Conservation (phyloP, 2,888 invertebrate species). For the Gibbula magus region DNA sequence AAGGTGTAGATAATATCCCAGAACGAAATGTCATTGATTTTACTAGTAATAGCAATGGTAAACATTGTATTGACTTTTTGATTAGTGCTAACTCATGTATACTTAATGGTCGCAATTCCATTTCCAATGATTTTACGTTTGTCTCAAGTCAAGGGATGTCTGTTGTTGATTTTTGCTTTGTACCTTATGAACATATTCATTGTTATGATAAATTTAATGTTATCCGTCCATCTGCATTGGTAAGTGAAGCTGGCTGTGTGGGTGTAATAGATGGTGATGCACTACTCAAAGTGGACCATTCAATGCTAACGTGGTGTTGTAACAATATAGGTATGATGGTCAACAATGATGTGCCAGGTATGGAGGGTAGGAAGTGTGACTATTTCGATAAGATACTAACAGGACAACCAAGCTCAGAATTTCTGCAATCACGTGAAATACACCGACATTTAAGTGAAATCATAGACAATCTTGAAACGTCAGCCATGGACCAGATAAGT, state of each 20-base stretch:
- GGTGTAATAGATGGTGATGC: too few species aligned
- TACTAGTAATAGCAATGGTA: neutral
- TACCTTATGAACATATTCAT: neutral
- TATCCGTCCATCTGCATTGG: neutral
- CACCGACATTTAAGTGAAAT: too few species aligned
- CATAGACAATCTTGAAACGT: neutral
- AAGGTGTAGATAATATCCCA: slow-evolving; percentile 15
- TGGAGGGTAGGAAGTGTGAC: neutral
- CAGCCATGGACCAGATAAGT: neutral
- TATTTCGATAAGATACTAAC: too few species aligned
- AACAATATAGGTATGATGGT: neutral
- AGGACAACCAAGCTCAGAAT: neutral
- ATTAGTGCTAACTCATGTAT: slow-evolving; percentile 21
- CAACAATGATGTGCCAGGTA: neutral
- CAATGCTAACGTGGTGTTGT: neutral
- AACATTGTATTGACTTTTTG: slow-evolving; percentile 10
- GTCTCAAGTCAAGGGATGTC: slow-evolving; percentile 17
- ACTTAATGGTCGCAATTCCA: slow-evolving; percentile 18
- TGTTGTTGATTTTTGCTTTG: too few species aligned
- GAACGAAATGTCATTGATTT: slow-evolving; percentile 12
- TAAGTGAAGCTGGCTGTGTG: too few species aligned
- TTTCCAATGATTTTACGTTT: slow-evolving; percentile 22
- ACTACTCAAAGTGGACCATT: neutral
- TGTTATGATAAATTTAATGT: slow-evolving; percentile 3
- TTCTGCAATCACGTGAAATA: neutral